Percentiles rank a stretch among this genome's conserved stretches.
Evolutionary conservation across 1,140 invertebrate species (phyloP).

Genomic region (Drosophila sechellia): DNA sequence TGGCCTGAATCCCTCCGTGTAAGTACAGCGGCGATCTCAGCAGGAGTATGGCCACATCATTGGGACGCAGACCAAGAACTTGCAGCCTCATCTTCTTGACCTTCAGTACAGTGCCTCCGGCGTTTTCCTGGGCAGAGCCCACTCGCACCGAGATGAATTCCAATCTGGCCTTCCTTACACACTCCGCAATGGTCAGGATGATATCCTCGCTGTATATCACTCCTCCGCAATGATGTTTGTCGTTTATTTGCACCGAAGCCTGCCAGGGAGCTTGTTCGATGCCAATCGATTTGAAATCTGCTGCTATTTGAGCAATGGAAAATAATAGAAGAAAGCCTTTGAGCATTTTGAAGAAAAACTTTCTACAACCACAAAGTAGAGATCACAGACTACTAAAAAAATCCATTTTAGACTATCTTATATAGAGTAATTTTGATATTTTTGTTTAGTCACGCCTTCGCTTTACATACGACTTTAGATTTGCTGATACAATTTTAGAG

Average conservation of each 20-base stretch:
- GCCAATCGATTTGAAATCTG: not conserved
- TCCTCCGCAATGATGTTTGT: constrained; percentile 14
- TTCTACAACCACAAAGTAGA: not conserved
- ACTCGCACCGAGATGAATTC: constrained; percentile 2
- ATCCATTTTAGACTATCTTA: not conserved
- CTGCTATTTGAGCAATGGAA: not conserved
- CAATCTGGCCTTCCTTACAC: not conserved
- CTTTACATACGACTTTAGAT: not conserved
- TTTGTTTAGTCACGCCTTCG: not conserved
- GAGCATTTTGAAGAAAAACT: not conserved
- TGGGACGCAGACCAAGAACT: not conserved
- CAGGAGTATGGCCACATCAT: constrained; percentile 28
- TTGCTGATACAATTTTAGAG: not conserved
- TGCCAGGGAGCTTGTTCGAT: constrained; percentile 17
- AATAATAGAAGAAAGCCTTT: not conserved
- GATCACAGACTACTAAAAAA: not conserved
- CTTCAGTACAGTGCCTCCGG: not conserved
- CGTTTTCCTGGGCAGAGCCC: not conserved
- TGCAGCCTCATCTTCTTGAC: not conserved
- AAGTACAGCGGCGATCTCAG: not conserved
- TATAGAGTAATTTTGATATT: not conserved
- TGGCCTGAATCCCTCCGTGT: not conserved
- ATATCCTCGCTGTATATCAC: constrained; percentile 1
- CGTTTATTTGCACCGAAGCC: constrained; percentile 4
- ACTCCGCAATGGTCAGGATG: constrained; percentile 16